Evolutionary conservation across 2,797 vertebrate species (phyloP).

Genomic region (Dermochelys coriacea): DNA sequence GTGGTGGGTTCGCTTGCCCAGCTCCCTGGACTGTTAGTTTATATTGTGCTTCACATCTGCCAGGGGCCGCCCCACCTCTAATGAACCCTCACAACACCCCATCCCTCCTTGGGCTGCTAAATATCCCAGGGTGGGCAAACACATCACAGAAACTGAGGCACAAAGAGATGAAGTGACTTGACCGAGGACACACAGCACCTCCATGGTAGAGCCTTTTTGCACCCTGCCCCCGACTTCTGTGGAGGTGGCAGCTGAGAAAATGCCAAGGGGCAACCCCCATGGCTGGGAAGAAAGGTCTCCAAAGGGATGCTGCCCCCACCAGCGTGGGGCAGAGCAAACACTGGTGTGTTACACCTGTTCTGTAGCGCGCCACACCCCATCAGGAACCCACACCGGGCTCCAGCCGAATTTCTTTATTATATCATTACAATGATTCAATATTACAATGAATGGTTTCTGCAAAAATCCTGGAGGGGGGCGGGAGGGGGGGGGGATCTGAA

Average conservation of each 20-base stretch:
- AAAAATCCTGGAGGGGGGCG: too few relatives aligned
- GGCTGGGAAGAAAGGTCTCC: neutral
- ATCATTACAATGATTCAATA: neutral
- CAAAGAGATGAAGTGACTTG: neutral
- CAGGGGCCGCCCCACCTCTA: neutral
- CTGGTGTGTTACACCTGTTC: neutral
- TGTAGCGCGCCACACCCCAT: fast-evolving
- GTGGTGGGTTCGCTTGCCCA: neutral
- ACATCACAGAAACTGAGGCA: fast-evolving
- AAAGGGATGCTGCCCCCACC: neutral
- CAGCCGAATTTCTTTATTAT: neutral
- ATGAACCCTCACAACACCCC: neutral
- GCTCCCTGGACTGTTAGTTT: neutral
- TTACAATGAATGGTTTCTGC: neutral
- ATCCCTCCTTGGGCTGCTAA: neutral
- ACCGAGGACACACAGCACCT: neutral
- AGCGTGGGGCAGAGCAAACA: neutral
- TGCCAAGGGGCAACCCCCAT: too few relatives aligned
- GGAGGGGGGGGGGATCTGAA: neutral
- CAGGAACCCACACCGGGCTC: neutral
- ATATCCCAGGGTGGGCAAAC: neutral
- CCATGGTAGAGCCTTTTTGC: neutral
- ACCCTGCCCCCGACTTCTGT: neutral
- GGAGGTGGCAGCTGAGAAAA: neutral
- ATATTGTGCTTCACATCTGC: neutral